phyloP scores from a whole-genome alignment of 2,113 vertebrate genomes.

The Rhinopomastus cyanomelas region DNA sequence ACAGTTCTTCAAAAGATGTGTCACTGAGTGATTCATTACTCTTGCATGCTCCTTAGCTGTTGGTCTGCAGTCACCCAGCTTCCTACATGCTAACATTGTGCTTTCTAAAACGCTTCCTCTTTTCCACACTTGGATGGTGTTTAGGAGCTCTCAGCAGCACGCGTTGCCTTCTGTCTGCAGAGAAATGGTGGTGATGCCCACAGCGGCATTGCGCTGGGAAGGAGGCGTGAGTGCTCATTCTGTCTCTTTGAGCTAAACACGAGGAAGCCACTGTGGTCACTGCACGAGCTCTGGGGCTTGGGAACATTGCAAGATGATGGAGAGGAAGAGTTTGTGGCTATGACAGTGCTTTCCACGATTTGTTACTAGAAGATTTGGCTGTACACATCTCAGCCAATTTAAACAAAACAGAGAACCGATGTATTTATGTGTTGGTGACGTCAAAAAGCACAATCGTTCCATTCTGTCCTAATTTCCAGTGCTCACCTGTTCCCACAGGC shows the following conservation, averaged over 20 bases:
- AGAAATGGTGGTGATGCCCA: neutral
- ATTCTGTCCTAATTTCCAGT: neutral
- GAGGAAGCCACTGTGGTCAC: neutral
- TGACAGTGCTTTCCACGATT: neutral
- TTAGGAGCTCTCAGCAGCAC: neutral
- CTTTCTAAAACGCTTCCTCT: neutral
- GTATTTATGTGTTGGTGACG: neutral
- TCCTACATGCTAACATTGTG: neutral
- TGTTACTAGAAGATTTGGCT: neutral
- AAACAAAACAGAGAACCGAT: neutral
- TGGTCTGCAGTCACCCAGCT: neutral
- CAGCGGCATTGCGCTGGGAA: neutral
- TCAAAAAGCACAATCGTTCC: neutral
- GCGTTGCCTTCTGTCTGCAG: neutral
- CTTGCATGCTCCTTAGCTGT: neutral
- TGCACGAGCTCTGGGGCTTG: neutral
- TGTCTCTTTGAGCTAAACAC: neutral
- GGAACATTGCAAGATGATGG: neutral
- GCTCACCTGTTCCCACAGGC: neutral
- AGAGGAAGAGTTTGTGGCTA: neutral
- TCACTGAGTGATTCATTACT: neutral
- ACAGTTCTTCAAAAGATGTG: neutral
- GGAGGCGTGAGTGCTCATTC: neutral
- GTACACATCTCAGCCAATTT: neutral
- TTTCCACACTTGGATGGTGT: neutral